Percentiles rank a stretch among this genome's conserved stretches.
Evolutionary conservation across 2,113 vertebrate genomes (phyloP).

Genomic region (Notechis scutatus): DNA sequence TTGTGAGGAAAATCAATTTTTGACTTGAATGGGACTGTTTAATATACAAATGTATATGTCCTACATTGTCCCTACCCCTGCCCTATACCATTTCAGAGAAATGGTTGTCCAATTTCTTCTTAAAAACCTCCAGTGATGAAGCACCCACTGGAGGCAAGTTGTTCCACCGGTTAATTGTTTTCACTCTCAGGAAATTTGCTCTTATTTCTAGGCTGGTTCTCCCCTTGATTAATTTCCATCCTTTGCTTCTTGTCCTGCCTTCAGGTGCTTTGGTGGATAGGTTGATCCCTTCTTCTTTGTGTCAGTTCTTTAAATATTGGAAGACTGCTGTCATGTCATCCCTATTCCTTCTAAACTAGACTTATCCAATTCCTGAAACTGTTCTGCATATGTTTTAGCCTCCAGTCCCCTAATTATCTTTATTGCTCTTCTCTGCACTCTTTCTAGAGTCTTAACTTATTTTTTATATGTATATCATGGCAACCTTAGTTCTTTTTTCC

Average conservation of each 20-base stretch:
- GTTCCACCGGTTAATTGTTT: not conserved
- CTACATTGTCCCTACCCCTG: too few species aligned
- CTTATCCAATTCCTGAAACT: not conserved
- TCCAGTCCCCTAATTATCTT: not conserved
- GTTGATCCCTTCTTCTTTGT: not conserved
- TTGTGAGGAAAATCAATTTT: too few species aligned
- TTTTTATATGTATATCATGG: not conserved
- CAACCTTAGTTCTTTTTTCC: not conserved
- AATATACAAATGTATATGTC: too few species aligned
- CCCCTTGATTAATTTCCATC: not conserved
- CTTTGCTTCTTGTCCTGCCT: not conserved
- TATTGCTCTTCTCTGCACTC: not conserved
- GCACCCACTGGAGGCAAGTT: not conserved
- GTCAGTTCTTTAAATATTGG: not conserved
- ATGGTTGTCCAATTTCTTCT: not conserved
- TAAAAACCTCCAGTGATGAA: not conserved
- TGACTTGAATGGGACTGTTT: too few species aligned
- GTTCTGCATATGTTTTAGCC: not conserved
- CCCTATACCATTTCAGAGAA: not conserved
- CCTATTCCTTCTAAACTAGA: not conserved
- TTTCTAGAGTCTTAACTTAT: not conserved
- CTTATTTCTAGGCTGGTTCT: not conserved
- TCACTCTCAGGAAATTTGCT: not conserved
- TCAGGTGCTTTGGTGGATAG: not conserved
- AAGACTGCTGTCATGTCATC: not conserved